Evolutionary conservation across 1,140 invertebrate species (phyloP), one percentile per base, ranked within the genome.

Genomic region (Drosophila hydei): DNA sequence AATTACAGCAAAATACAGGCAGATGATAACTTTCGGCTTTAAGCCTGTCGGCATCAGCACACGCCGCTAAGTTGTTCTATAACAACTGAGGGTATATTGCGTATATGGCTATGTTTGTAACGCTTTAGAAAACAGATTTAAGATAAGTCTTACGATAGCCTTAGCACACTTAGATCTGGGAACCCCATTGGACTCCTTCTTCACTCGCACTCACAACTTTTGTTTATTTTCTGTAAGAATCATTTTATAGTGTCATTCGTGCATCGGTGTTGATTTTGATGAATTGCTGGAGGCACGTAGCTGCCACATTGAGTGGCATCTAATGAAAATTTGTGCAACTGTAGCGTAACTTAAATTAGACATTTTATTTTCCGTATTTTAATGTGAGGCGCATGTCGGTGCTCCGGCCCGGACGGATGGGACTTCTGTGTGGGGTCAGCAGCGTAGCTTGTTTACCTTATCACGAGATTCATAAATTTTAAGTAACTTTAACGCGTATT

Each of bases 401-500:
- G 6, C 18, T 16, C 3, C 12, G 14, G 2, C 47, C 12, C 16
- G 33, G 50, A 30, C 70, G 8, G 51, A 2, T 6, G 30, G 30
- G 33, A n/a, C 40, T 56, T 45, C 38, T 33, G 18, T 55, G 51
- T 36, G n/a, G 19, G 59, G 50, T 59, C 48, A 58, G 30, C 63
- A 68, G 72, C 67, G 68, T 63, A 8, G 43, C 38, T 81, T 87
- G 83, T 87, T 87, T 87, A 88, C 77, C 83, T 87, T 87, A 87
- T 87, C 83, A 78, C 52, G 67, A 83, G 88, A 87, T 88, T 87
- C 87, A 88, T 87, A 87, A 87, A 87, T 87, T 87, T 83, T 64
- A 83, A 81, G 74, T 85, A 72, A 79, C 81, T 87, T 87, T 85
- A 87, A 81, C 70, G 80, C 74, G 70, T 59, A 61, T 70, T 69